Conservation (phyloP, 2,113 vertebrate genomes). For the Apus apus region DNA sequence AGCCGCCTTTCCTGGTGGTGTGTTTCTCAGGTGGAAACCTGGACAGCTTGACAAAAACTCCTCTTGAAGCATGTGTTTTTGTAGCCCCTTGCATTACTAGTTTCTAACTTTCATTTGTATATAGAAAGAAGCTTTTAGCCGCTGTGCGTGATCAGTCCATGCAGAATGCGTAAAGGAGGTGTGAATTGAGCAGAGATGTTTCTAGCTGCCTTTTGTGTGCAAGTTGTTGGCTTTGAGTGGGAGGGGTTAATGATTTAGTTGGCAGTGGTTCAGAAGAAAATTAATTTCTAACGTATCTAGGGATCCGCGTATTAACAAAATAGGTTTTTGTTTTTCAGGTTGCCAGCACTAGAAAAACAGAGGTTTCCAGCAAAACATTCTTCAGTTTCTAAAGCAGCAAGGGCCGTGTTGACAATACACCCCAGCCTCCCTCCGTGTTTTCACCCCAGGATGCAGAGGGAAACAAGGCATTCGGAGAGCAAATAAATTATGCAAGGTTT, state of each 20-base stretch:
- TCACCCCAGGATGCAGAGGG: not conserved
- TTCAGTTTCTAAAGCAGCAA: not conserved
- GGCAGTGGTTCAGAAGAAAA: not conserved
- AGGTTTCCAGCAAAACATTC: not conserved
- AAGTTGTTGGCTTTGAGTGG: not conserved
- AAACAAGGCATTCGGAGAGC: not conserved
- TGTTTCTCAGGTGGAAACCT: not conserved
- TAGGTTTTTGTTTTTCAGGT: constrained; percentile 59
- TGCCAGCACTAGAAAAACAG: not conserved
- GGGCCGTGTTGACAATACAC: not conserved
- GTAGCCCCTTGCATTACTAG: not conserved
- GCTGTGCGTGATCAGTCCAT: rapidly evolving
- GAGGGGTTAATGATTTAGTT: not conserved
- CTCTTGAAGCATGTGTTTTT: not conserved
- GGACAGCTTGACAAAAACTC: not conserved
- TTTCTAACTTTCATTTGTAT: not conserved
- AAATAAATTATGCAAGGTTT: constrained; percentile 50
- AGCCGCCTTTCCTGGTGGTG: not conserved
- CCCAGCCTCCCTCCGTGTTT: not conserved
- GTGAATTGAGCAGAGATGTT: not conserved
- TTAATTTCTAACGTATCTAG: not conserved
- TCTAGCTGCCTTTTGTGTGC: not conserved
- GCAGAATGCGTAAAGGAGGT: rapidly evolving
- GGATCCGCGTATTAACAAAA: not conserved
- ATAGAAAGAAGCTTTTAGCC: not conserved